phyloP scores from a whole-genome alignment of 37 sponge, comb jelly and placozoan species.

The Oopsacas minuta region DNA sequence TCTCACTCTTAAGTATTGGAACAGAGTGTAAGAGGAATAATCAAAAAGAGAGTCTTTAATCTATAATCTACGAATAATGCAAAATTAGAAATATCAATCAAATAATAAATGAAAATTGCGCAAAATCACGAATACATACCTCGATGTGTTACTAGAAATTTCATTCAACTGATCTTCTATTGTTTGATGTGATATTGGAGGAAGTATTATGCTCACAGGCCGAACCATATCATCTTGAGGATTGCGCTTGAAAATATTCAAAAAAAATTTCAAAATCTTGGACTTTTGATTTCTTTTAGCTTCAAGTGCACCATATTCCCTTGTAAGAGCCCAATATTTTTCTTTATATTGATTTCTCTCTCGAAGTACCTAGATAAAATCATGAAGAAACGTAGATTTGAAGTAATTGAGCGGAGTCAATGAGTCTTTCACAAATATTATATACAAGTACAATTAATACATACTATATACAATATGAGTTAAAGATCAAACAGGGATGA shows the following conservation, averaged over 20 bases:
- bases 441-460: too few relatives aligned
- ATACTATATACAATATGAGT: too few relatives aligned
- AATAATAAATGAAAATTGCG: not conserved
- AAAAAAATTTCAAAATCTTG: not conserved
- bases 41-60: too few relatives aligned
- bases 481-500: too few relatives aligned
- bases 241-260: not conserved
- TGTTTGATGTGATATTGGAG: not conserved
- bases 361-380: slow-evolving; percentile 32
- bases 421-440: too few relatives aligned
- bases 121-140: too few relatives aligned
- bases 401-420: not conserved
- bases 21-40: too few relatives aligned
- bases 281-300: slow-evolving; percentile 7
- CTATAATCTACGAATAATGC: too few relatives aligned
- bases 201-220: not conserved
- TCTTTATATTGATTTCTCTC: slow-evolving; percentile 85
- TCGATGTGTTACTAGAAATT: not conserved
- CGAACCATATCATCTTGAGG: not conserved
- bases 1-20: too few relatives aligned
- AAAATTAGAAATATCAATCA: not conserved
- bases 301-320: not conserved
- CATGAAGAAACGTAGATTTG: not conserved
- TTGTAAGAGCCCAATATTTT: slow-evolving; percentile 50
- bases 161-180: not conserved